Conservation (phyloP, 2,797 vertebrate genomes). For the Borostomias antarcticus region DNA sequence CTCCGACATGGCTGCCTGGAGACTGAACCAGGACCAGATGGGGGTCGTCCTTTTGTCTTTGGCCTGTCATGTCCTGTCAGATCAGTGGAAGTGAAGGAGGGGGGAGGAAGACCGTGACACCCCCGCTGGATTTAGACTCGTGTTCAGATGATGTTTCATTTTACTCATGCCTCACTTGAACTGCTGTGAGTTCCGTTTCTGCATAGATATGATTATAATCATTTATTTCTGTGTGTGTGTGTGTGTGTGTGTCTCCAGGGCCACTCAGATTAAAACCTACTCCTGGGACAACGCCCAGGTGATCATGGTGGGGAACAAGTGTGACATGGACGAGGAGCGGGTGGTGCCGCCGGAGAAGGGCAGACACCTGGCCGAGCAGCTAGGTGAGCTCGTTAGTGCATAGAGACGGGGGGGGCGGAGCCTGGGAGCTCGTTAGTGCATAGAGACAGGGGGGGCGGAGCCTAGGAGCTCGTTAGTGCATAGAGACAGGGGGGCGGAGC, state of each 20-base stretch:
- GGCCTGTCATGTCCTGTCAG: background rate
- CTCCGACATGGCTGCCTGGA: background rate
- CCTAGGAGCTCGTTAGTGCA: no score
- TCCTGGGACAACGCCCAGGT: slow-evolving; percentile 98
- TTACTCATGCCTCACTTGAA: background rate
- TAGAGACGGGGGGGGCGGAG: background rate
- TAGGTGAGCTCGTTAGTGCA: slow-evolving; percentile 75
- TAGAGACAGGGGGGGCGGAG: no score
- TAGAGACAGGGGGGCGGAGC: no score
- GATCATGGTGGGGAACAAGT: slow-evolving; percentile 96
- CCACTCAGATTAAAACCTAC: slow-evolving; percentile 97
- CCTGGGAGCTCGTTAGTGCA: no score
- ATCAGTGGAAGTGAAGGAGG: background rate
- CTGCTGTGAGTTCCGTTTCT: background rate
- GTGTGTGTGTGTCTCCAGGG: slow-evolving; percentile 74
- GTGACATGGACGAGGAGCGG: slow-evolving; percentile 95
- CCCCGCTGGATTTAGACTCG: no score
- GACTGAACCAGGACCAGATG: background rate
- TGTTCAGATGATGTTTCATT: no score
- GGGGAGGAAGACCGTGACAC: background rate
- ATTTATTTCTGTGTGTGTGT: background rate
- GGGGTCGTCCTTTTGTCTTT: background rate
- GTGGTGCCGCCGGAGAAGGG: slow-evolving; percentile 89
- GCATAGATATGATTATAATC: background rate
- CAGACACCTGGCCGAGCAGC: slow-evolving; percentile 89